Base-by-base conservation (phyloP, 2,113 vertebrate genomes). In the Oncorhynchus gorbuscha region DNA sequence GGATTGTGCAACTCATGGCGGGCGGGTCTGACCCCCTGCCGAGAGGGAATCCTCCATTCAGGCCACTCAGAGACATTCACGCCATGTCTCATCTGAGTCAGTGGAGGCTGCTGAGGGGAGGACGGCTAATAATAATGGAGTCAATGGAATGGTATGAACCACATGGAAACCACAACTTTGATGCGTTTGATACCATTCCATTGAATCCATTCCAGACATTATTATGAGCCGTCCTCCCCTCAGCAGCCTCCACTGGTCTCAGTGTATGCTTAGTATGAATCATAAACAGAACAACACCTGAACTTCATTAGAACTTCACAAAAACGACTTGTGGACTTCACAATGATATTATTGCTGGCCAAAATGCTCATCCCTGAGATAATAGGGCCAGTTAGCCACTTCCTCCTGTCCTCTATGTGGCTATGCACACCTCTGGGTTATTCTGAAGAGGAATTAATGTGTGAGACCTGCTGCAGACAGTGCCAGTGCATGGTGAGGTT, bases 31-130 rank as follows among this genome's bases (percentile, higher is more conserved):
- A 11, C 20, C 28, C 24, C 12, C 70, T 49, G 39, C 65, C 65
- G 49, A 64, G 69, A 18, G 32, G 75, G 74, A 74, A 45, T 39
- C 69, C 59, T 69, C 26, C 48, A 11, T 74, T 65, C 35, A 59
- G 22, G 66, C 49, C n/a, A 61, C 39, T 20, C 32, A 6, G 20
- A 55, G 49, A 14, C 59, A 16, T 22, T 62, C 59, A n/a, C 55
- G 48, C 59, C 45, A 51, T 58, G 51, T 4, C 35, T 39, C 8
- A 8, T 39, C 39, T 45, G 39, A 45, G 39, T 16, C 67, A 13
- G 48, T 14, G 20, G 58, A 64, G 39, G 28, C 67, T 66, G 58
- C 72, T 32, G 22, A 30, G 16, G 26, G 20, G 67, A 67, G 59
- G 28, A 26, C 61, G 62, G 74, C 74, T 55, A 51, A n/a, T 24